phyloP scores from a whole-genome alignment of 23 tunicate genomes.

The Halocynthia roretzi region DNA sequence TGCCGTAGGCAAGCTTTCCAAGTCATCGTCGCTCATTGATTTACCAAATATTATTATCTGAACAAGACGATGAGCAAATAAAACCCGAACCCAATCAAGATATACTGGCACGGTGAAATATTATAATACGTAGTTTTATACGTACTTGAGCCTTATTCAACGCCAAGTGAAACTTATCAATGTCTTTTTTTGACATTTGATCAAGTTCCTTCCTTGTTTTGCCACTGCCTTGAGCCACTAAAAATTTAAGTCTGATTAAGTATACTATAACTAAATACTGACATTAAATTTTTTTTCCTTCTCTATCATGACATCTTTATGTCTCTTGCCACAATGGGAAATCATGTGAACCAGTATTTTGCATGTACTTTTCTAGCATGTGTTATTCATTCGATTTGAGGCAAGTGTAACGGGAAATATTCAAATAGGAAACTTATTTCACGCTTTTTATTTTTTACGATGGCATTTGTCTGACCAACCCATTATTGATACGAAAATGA shows the following conservation, averaged over 20 bases:
- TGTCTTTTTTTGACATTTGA: conserved; percentile 13
- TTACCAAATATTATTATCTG: conserved; percentile 15
- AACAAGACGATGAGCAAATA: too few species aligned
- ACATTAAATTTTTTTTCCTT: too few species aligned
- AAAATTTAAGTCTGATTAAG: neutral
- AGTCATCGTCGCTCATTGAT: conserved; percentile 7
- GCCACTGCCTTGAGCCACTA: conserved; percentile 13
- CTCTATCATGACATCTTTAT: too few species aligned
- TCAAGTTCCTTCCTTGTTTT: conserved; percentile 7
- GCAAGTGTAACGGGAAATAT: too few species aligned
- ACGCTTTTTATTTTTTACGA: too few species aligned
- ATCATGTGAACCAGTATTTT: neutral
- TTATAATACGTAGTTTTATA: neutral
- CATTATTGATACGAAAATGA: too few species aligned
- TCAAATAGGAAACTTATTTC: too few species aligned
- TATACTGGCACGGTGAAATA: neutral
- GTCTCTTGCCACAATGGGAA: too few species aligned
- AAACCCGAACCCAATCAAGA: neutral
- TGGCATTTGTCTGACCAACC: too few species aligned
- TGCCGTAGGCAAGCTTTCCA: neutral
- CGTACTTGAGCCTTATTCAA: conserved; percentile 19
- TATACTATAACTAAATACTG: too few species aligned
- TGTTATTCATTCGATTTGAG: too few species aligned
- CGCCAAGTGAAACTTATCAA: neutral
- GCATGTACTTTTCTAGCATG: neutral